A percentile compares a stretch with the other conserved stretches of the same genome.
phyloP scores from a whole-genome alignment of 2,888 invertebrate genomes.

The Sepioteuthis lessoniana region DNA sequence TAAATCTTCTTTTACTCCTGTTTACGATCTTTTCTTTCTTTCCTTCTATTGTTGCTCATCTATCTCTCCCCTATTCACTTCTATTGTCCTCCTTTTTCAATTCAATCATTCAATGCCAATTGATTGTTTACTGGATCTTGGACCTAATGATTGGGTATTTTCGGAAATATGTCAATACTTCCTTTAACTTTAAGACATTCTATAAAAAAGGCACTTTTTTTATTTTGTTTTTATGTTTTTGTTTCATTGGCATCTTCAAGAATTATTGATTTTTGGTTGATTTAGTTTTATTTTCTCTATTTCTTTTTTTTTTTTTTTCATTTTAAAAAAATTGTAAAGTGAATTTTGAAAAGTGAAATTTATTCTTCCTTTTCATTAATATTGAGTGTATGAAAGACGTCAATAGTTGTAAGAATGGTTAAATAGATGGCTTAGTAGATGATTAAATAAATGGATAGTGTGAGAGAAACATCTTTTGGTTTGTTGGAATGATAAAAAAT shows the following conservation, averaged over 20 bases:
- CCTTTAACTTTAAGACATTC: background rate
- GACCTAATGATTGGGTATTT: background rate
- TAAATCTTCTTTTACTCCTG: background rate
- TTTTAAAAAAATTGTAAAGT: too few species aligned
- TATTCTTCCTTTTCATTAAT: too few species aligned
- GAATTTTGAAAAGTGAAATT: too few species aligned
- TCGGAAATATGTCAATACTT: background rate
- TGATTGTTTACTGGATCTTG: conserved; percentile 18
- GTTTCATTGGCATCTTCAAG: background rate
- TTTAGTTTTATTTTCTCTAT: background rate
- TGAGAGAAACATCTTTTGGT: too few species aligned
- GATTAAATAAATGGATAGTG: too few species aligned
- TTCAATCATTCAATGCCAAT: background rate
- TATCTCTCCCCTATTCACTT: background rate
- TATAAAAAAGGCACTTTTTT: background rate
- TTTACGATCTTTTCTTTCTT: background rate
- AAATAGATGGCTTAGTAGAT: too few species aligned
- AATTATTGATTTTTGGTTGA: background rate
- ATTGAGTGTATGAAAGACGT: too few species aligned
- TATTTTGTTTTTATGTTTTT: background rate
- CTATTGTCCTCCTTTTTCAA: conserved; percentile 18
- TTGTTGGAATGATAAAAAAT: too few species aligned
- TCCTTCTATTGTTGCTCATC: background rate
- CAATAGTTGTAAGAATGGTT: too few species aligned
- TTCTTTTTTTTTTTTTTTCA: background rate